A percentile compares a stretch with the other conserved stretches of the same genome.
Conservation (phyloP, 2,888 invertebrate species). For the Protophormia terraenovae region DNA sequence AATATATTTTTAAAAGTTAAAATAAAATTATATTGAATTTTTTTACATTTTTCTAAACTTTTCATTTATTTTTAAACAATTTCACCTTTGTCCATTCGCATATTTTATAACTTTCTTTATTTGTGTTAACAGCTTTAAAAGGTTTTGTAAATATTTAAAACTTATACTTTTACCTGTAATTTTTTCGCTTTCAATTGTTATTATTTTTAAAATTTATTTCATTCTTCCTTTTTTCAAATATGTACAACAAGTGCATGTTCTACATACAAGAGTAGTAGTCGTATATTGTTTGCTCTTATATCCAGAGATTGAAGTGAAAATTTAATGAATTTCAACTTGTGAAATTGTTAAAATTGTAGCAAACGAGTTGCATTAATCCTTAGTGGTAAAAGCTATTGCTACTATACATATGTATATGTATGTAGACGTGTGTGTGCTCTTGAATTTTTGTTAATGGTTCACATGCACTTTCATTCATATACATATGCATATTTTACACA, state of each 20-base stretch:
- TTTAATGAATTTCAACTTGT: conserved; percentile 46
- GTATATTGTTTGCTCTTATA: neutral
- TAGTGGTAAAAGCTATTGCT: conserved; percentile 40
- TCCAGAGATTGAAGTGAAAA: conserved; percentile 30
- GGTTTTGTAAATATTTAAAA: neutral
- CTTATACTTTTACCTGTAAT: neutral
- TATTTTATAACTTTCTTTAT: neutral
- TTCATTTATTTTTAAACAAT: neutral
- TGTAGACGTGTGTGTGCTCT: no score
- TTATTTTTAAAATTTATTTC: neutral
- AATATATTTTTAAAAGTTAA: no score
- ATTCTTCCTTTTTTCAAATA: neutral
- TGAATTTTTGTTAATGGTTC: conserved; percentile 48
- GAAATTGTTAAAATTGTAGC: conserved; percentile 30
- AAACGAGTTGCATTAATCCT: conserved; percentile 20
- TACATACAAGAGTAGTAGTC: no score
- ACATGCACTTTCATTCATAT: neutral
- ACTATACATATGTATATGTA: no score
- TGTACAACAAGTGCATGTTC: neutral
- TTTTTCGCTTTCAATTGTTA: neutral
- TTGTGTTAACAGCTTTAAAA: neutral
- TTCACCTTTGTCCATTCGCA: neutral
- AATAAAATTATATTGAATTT: neutral
- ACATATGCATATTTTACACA: neutral
- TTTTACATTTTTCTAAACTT: neutral